Evolutionary conservation across 2,888 invertebrate genomes (phyloP).

Genomic region (Pandemis cinnamomeana): DNA sequence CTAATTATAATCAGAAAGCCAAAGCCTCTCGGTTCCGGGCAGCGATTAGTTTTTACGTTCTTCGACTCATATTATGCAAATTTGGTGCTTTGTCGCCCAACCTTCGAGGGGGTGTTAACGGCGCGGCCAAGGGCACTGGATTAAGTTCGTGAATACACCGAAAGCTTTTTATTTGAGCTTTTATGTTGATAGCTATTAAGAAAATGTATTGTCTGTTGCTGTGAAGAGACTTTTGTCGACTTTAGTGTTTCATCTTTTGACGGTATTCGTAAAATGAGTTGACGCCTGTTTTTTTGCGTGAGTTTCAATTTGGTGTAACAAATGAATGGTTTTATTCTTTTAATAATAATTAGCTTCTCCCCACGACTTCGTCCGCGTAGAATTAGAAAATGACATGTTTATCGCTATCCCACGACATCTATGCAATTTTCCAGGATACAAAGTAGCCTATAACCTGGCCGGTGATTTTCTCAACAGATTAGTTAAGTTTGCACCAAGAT

Average conservation of each 20-base stretch:
- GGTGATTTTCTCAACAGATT: too few species aligned
- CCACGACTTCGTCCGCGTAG: too few species aligned
- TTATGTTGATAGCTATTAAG: background rate
- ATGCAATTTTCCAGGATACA: too few species aligned
- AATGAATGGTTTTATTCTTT: too few species aligned
- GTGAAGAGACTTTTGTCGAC: background rate
- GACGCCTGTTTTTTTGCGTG: too few species aligned
- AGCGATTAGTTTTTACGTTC: conserved; percentile 36
- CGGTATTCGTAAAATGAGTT: too few species aligned
- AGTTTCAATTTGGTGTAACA: too few species aligned
- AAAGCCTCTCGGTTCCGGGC: conserved; percentile 26
- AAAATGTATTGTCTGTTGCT: background rate
- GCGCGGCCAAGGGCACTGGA: conserved; percentile 16
- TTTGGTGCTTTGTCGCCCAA: conserved; percentile 34
- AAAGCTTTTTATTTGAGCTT: conserved; percentile 17
- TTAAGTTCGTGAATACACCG: conserved; percentile 27
- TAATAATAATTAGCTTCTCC: too few species aligned
- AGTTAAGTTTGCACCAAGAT: too few species aligned
- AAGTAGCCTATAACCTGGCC: too few species aligned
- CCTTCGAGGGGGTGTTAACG: conserved; percentile 15
- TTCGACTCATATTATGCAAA: conserved; percentile 34
- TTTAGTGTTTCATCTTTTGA: background rate
- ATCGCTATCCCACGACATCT: too few species aligned
- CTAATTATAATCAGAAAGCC: conserved; percentile 35
- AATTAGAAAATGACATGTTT: too few species aligned